Evolutionary conservation across 2,797 vertebrate genomes (phyloP).

Genomic region (Leucoraja ocellata): DNA sequence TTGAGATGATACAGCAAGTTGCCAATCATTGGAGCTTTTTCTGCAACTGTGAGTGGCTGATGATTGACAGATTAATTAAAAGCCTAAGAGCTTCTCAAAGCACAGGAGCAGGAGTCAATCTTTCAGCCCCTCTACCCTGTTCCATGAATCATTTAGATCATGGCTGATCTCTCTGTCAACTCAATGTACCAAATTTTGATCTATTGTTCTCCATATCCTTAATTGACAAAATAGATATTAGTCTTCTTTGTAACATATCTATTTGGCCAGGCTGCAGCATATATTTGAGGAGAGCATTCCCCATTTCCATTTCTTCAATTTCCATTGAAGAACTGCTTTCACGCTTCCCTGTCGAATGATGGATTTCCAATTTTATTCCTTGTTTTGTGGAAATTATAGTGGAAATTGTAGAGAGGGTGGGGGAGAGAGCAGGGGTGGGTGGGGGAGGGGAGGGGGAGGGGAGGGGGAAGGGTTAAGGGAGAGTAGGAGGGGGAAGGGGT

Average conservation of each 20-base stretch:
- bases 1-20: not conserved
- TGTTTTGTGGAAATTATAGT: not conserved
- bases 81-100: not conserved
- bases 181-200: not conserved
- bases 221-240: not conserved
- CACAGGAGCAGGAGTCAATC: not conserved
- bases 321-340: not conserved
- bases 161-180: not conserved
- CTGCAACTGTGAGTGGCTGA: not conserved
- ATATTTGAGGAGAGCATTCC: not conserved
- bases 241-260: not conserved
- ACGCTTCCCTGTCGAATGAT: not conserved
- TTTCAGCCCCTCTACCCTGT: not conserved
- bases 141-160: not conserved
- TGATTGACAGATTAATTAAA: not conserved
- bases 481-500: no score
- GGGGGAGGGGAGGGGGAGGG: no score
- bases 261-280: not conserved
- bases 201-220: not conserved
- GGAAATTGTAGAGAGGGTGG: not conserved
- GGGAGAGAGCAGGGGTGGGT: no score
- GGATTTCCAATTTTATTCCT: not conserved
- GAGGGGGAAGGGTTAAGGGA: no score
- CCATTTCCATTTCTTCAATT: not conserved
- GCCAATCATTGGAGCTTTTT: not conserved